Evolutionary conservation across 1,140 invertebrate species (phyloP), one percentile per base, ranked within the genome.

Genomic region (Ips nitidus): DNA sequence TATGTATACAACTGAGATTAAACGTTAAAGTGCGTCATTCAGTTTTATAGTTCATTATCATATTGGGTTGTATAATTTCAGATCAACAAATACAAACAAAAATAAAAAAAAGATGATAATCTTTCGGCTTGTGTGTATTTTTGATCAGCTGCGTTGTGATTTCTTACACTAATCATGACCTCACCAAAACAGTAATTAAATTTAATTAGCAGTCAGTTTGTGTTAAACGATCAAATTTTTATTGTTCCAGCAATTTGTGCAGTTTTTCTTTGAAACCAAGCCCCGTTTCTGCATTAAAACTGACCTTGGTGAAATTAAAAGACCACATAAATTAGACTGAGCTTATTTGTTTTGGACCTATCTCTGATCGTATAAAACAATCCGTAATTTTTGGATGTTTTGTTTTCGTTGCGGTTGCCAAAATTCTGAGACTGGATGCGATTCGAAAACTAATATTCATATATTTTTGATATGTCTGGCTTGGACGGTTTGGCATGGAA

Each of bases 321-420:
- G 7, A 45, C 2, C 45, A 50, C 45, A 50, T 50, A 50, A 50
- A 50, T 50, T 22, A 22, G 45, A 8, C 45, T 6, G 6, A 50
- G 45, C 45, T 50, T 50, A 50, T 50, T 50, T 50, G 45, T 50
- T 50, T 50, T 50, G 45, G 45, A 50, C 45, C 45, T 50, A 50
- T 22, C 7, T 50, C 45, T 8, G 45, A 50, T 50, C 45, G 3
- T 50, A 50, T 50, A 50, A 50, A 50, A 50, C 45, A 50, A 50
- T 50, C 45, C 45, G 45, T 50, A 50, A 50, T 50, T 50, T 50
- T 50, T 50, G 7, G 7, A 50, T 50, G 45, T 50, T 50, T 22
- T 50, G 45, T 50, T 50, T 50, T 50, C 45, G 45, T 50, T 50
- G 45, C 45, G 45, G 45, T 50, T 50, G 45, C 45, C 45, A 50